Base-by-base conservation (phyloP, 2,888 invertebrate species). In the Eudemis profundana region DNA sequence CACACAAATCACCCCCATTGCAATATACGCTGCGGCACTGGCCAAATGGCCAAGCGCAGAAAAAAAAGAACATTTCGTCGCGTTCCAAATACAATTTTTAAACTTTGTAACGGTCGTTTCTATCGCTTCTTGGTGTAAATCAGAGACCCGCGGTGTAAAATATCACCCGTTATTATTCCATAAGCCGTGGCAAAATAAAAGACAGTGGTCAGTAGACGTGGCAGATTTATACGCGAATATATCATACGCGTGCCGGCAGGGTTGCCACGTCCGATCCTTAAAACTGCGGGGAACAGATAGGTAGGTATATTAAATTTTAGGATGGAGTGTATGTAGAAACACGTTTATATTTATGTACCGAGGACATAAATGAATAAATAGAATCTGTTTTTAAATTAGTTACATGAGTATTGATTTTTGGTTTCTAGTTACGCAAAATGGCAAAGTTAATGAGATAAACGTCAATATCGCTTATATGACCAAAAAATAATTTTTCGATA, bases 211-310 rank as follows among this genome's bases (percentile, higher is more conserved):
- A 80, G 77, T 74, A 50, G 57, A 63, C 74, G 69, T 74, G 78
- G 76, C 84, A 86, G 86, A 89, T 89, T 89, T 89, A 89, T 85
- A 81, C 75, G 77, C 74, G 80, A 78, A 88, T 88, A 87, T 85
- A 83, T 89, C 87, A 89, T 89, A 44, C 81, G 76, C 74, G 81
- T 78, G 62, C 78, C 78, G 73, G 72, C 76, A 75, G 78, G 78
- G 78, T 74, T 77, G 73, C 72, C 75, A 71, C 78, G 78, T 36
- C 8, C 10, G n/a, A 15, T 33, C 8, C 19, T 15, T n/a, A 27
- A 54, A 40, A 21, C 27, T 49, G 10, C 7, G 42, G 4, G n/a
- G 10, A 3, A 17, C 1, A 27, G 17, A 12, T 14, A 4, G 0
- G 2, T 40, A 40, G 7, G 8, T 8, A 40, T 27, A 12, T 54